Base-by-base conservation (phyloP, 2,113 vertebrate species). In the Entomyzon cyanotis region DNA sequence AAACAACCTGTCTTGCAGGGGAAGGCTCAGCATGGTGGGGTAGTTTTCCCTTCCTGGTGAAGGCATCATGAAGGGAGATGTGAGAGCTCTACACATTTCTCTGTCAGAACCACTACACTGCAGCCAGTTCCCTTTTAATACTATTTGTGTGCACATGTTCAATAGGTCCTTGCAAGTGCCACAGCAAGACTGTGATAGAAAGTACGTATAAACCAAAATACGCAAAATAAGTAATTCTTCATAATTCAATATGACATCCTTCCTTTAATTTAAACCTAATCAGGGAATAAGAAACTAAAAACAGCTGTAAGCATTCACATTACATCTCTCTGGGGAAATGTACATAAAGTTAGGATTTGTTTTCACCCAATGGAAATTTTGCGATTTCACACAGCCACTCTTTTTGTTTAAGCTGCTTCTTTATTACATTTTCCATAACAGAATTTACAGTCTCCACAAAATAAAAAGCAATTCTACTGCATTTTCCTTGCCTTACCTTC, bases 271-370 rank as follows among this genome's bases (percentile, higher is more conserved):
- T 96, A 95, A 95, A 95, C 88, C 90, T 95, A 97, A 97, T 96
- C 93, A 97, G 90, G 93, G 93, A 96, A 95, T 97, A 96, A 97
- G 94, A 97, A 97, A 96, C 90, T 93, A 90, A 97, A 95, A 96
- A 1, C 96, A 97, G 85, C 96, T 97, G 95, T 89, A 93, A 94
- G 95, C 92, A 90, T 95, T 96, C 95, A 94, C 92, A 60, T 97
- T 96, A 94, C 90, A 78, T 95, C 73, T 96, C 95, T 86, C 93
- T 2, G 2, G 92, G 93, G 95, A 97, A 83, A 94, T 9, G 76
- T 93, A 89, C 89, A 94, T 97, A 86, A 96, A 96, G 92, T 97
- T 93, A 81, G 93, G 95, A 95, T 97, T 96, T 94, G 87, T 97
- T 96, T 96, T 96, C 92, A 96, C 95, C 96, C 94, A 88, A 78